These are phyloP conservation scores for Amiota minor DNA, from an alignment of 2,888 invertebrate genomes.

Conservation along the genomic window DNA sequence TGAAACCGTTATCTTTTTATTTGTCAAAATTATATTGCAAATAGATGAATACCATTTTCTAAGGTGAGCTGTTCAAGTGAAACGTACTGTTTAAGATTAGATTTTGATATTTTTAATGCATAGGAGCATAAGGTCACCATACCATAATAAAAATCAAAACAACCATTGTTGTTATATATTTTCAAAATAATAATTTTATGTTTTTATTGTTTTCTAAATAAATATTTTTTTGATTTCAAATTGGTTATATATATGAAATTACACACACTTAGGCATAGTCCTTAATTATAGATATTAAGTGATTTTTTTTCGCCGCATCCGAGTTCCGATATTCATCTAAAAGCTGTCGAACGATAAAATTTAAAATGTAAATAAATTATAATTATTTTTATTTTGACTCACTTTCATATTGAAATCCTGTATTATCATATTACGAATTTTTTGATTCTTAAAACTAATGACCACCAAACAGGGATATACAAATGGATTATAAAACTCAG, in stretches of 20 bases:
- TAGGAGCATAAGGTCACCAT: too few species aligned
- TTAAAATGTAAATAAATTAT: not conserved
- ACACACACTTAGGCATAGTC: slow-evolving; percentile 40
- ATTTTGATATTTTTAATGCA: too few species aligned
- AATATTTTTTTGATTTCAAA: not conserved
- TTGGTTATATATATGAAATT: not conserved
- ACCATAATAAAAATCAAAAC: too few species aligned
- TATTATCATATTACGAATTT: slow-evolving; percentile 70
- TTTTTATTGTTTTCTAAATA: too few species aligned
- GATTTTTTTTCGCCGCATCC: slow-evolving; percentile 71
- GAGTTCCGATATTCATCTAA: slow-evolving; percentile 73
- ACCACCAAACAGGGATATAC: slow-evolving; percentile 73
- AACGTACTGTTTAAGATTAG: too few species aligned
- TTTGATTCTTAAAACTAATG: slow-evolving; percentile 70
- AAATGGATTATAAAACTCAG: slow-evolving; percentile 70
- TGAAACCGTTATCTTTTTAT: too few species aligned
- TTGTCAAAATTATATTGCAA: too few species aligned
- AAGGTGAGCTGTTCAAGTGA: too few species aligned
- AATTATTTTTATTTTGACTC: slow-evolving; percentile 44
- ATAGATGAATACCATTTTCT: too few species aligned
- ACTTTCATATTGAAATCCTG: slow-evolving; percentile 72
- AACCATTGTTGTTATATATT: too few species aligned
- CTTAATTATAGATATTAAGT: slow-evolving; percentile 66
- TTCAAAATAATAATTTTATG: too few species aligned
- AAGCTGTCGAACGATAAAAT: slow-evolving; percentile 54